Evolutionary conservation across 2,888 invertebrate species (phyloP).

Genomic region (Limnephilus auricula): DNA sequence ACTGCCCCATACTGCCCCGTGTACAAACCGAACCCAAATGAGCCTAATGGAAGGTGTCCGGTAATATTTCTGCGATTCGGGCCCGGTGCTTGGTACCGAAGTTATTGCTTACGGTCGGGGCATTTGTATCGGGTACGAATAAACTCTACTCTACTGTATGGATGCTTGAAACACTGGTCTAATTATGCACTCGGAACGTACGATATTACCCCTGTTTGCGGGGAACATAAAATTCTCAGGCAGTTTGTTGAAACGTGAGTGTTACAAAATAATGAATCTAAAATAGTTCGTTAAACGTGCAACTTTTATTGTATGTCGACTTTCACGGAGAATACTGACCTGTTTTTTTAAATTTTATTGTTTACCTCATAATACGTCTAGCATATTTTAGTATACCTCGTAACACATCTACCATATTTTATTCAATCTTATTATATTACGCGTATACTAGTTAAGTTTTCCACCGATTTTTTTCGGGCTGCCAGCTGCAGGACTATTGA

Average conservation of each 20-base stretch:
- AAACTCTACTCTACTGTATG: not conserved
- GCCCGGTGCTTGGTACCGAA: conserved; percentile 14
- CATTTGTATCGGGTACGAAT: conserved; percentile 22
- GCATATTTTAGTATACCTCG: too few species aligned
- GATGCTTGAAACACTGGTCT: conserved; percentile 4
- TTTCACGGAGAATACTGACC: not conserved
- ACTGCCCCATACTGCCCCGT: too few species aligned
- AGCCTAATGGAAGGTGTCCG: conserved; percentile 62
- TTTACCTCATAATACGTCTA: too few species aligned
- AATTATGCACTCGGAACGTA: not conserved
- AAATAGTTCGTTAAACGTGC: not conserved
- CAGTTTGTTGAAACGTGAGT: not conserved
- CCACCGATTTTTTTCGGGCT: too few species aligned
- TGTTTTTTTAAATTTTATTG: not conserved
- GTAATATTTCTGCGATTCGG: conserved; percentile 51
- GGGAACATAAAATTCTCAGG: not conserved
- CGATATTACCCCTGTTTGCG: not conserved
- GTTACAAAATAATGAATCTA: not conserved
- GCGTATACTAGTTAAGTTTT: too few species aligned
- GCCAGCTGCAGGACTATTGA: too few species aligned
- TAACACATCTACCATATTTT: too few species aligned
- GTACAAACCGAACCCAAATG: conserved; percentile 62
- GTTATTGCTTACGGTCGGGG: conserved; percentile 36
- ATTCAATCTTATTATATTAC: too few species aligned
- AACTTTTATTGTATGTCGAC: not conserved